phyloP scores from a whole-genome alignment of 2,797 vertebrate genomes.

The Taenioides sp. region DNA sequence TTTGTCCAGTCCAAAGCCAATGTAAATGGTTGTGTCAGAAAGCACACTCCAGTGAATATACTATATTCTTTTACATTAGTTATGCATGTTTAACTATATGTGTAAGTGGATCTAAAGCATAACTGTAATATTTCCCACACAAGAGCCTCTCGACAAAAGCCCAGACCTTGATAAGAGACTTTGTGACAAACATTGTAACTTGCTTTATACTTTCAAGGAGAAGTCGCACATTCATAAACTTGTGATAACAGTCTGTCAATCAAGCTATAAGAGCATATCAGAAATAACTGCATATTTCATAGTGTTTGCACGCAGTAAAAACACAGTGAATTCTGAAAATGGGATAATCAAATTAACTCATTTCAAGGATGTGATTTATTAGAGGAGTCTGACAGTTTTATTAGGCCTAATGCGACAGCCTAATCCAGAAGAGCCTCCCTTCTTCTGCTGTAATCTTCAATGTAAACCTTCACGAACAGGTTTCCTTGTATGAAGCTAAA shows the following conservation, averaged over 20 bases:
- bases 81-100: background rate
- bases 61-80: background rate
- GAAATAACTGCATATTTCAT: background rate
- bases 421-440: slow-evolving; percentile 68
- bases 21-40: background rate
- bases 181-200: background rate
- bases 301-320: background rate
- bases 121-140: background rate
- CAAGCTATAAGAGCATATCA: background rate
- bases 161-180: background rate
- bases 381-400: slow-evolving; percentile 64
- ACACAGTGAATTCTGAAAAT: slow-evolving; percentile 10
- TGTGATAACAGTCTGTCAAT: background rate
- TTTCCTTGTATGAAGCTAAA: slow-evolving; percentile 67
- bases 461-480: slow-evolving; percentile 71
- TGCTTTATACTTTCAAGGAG: background rate
- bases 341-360: slow-evolving; percentile 33
- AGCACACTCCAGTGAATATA: background rate
- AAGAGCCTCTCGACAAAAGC: background rate
- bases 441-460: slow-evolving; percentile 70
- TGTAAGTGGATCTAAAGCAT: background rate
- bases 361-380: slow-evolving; percentile 40
- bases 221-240: background rate
- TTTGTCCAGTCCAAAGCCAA: background rate
- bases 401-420: slow-evolving; percentile 63